These are phyloP conservation scores for Ameiurus melas DNA, from an alignment of 2,113 vertebrate species.

Conservation along the genomic window DNA sequence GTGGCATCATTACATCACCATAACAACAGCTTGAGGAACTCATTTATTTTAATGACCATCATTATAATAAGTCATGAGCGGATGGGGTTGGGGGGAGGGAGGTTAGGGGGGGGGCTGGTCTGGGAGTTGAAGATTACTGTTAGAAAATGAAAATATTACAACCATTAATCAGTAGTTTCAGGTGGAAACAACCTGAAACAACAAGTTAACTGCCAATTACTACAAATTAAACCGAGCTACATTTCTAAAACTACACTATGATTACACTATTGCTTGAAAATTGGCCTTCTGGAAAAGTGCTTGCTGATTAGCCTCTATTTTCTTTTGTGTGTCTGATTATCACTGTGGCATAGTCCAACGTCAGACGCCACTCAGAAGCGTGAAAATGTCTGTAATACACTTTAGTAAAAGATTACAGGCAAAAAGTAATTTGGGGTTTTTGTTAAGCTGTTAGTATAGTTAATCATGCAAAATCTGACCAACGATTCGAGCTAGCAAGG, in stretches of 20 bases:
- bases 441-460: neutral
- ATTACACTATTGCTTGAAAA: neutral
- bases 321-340: neutral
- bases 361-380: neutral
- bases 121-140: neutral
- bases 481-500: neutral
- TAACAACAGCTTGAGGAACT: neutral
- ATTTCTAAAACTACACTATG: neutral
- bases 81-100: neutral
- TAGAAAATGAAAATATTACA: neutral
- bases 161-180: neutral
- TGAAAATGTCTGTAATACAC: neutral
- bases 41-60: neutral
- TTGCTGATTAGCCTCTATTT: neutral
- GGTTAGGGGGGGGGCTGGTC: neutral
- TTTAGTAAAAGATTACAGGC: neutral
- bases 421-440: neutral
- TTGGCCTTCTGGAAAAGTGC: neutral
- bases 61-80: neutral
- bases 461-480: neutral
- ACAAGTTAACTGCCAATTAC: neutral
- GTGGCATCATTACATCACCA: neutral
- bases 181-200: neutral
- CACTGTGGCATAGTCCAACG: neutral
- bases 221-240: neutral